A percentile compares a stretch with the other conserved stretches of the same genome.
Evolutionary conservation across 2,797 vertebrate species (phyloP).

Genomic region (Galaxias olidus): DNA sequence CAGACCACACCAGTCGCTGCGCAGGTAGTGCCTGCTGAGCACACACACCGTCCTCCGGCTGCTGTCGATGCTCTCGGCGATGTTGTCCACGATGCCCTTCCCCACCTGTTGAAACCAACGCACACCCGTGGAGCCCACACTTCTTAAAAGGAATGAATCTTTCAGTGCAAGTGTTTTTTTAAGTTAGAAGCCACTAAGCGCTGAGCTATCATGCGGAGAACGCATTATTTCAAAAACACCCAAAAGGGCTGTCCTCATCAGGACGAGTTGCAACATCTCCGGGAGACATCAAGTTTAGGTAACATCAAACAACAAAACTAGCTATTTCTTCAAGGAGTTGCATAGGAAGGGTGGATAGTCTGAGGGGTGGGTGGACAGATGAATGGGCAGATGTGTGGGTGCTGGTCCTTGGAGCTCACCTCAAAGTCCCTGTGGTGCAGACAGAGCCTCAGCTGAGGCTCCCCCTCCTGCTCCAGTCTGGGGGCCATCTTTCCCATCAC

Average conservation of each 20-base stretch:
- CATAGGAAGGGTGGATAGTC: neutral
- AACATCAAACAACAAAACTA: neutral
- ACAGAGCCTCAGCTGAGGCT: conserved; percentile 36
- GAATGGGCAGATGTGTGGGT: neutral
- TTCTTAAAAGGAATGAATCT: no score
- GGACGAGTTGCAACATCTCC: no score
- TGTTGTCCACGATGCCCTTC: conserved; percentile 48
- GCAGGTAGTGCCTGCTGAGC: conserved; percentile 14
- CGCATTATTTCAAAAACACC: no score
- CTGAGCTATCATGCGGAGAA: no score
- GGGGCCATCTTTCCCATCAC: conserved; percentile 38
- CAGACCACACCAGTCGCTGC: conserved; percentile 39
- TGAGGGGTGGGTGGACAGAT: neutral
- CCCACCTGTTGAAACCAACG: conserved; percentile 31
- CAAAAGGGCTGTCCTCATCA: no score
- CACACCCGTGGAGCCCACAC: no score
- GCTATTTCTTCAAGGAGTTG: neutral
- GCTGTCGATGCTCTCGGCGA: conserved; percentile 40
- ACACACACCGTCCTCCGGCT: conserved; percentile 32
- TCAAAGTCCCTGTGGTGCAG: conserved; percentile 50
- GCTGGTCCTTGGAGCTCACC: conserved; percentile 17
- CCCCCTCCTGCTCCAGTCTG: conserved; percentile 41
- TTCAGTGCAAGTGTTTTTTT: no score
- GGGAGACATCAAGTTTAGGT: neutral
- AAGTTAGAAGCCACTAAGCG: no score